A percentile compares a stretch with the other conserved stretches of the same genome.
These are phyloP conservation scores for Dasysyrphus albostriatus DNA, from an alignment of 2,888 invertebrate genomes.

Conservation along the genomic window DNA sequence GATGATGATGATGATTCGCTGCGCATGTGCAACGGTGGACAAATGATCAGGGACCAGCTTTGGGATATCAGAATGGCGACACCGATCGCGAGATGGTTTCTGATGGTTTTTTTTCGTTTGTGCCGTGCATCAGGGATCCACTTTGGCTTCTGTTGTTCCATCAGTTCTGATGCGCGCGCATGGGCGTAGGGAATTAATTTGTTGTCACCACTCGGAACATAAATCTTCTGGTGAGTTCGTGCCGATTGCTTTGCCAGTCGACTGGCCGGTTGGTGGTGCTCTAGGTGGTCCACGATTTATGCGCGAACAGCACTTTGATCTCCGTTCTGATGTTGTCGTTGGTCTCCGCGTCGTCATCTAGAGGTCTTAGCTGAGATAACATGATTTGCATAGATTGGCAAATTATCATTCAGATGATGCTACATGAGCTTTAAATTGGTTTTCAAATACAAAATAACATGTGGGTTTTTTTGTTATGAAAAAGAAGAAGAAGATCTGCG, in stretches of 20 bases:
- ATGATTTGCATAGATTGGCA: slow-evolving; percentile 73
- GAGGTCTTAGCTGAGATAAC: slow-evolving; percentile 56
- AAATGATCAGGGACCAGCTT: slow-evolving; percentile 44
- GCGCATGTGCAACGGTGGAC: slow-evolving; percentile 33
- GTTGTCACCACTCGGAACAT: slow-evolving; percentile 81
- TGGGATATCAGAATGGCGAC: slow-evolving; percentile 67
- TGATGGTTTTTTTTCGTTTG: slow-evolving; percentile 33
- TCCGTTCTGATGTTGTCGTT: slow-evolving; percentile 53
- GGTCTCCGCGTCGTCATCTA: slow-evolving; percentile 14
- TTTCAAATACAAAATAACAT: slow-evolving; percentile 45
- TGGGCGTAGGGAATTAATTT: slow-evolving; percentile 82
- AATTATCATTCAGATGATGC: slow-evolving; percentile 50
- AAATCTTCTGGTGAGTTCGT: slow-evolving; percentile 77
- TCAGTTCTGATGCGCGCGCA: slow-evolving; percentile 42
- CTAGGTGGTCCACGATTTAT: slow-evolving; percentile 69
- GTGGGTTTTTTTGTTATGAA: slow-evolving; percentile 8
- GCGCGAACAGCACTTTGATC: slow-evolving; percentile 74
- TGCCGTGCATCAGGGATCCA: slow-evolving; percentile 30
- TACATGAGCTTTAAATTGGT: slow-evolving; percentile 74
- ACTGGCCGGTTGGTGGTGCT: neutral
- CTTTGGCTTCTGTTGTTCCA: slow-evolving; percentile 64
- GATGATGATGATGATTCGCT: slow-evolving; percentile 16
- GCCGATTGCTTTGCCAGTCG: slow-evolving; percentile 52
- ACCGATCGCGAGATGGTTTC: slow-evolving; percentile 67
- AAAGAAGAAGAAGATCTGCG: neutral